Conservation (phyloP, 23 tunicate species). For the Corella eumyota region DNA sequence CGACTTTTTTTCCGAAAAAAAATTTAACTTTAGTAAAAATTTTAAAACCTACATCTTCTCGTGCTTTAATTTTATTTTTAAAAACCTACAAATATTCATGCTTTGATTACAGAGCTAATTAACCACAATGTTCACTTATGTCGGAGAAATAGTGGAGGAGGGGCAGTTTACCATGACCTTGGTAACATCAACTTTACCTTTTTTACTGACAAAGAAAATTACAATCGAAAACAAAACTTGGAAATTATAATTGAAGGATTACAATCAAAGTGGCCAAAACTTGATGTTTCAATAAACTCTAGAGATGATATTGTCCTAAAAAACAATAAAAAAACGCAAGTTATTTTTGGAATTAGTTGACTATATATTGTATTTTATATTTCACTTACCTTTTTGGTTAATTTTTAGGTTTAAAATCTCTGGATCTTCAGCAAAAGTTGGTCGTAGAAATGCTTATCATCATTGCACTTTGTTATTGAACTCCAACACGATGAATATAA, state of each 20-base stretch:
- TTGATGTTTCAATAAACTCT: conserved; percentile 36
- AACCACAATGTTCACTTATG: conserved; percentile 27
- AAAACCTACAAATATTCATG: background rate
- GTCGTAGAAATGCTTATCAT: conserved; percentile 46
- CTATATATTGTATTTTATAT: no score
- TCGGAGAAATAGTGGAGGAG: conserved; percentile 83
- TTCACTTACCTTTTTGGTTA: no score
- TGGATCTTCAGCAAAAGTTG: conserved; percentile 76
- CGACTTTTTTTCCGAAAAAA: background rate
- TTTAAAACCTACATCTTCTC: no score
- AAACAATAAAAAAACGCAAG: conserved; percentile 5
- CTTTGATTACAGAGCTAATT: background rate
- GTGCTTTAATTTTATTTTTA: no score
- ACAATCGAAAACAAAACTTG: conserved; percentile 43
- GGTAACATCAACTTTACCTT: conserved; percentile 83
- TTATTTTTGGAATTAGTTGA: no score
- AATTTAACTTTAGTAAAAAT: background rate
- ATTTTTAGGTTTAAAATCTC: conserved; percentile 57
- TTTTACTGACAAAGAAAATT: conserved; percentile 31
- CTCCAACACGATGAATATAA: conserved; percentile 25
- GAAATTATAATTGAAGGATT: conserved; percentile 37
- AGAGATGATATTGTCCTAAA: conserved; percentile 75
- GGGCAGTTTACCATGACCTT: conserved; percentile 86
- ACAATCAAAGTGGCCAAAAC: conserved; percentile 20
- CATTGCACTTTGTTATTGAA: conserved; percentile 74